A percentile compares a stretch with the other conserved stretches of the same genome.
Conservation (phyloP, 2,113 vertebrate genomes). For the Bos javanicus region DNA sequence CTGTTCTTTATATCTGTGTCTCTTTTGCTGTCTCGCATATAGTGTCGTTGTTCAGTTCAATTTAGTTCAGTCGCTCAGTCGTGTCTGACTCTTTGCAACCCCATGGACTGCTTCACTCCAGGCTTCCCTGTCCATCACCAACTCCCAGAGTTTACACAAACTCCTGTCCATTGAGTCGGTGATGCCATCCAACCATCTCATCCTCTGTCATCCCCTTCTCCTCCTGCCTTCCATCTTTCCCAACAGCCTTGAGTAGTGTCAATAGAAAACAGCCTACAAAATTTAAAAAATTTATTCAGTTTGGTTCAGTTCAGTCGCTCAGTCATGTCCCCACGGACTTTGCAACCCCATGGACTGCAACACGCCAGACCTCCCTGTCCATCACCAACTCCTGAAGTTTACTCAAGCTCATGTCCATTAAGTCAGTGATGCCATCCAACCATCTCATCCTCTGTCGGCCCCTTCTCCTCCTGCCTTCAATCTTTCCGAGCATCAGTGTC, state of each 20-base stretch:
- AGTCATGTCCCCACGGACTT: neutral
- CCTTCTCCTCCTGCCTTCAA: neutral
- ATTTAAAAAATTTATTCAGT: neutral
- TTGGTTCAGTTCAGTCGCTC: neutral
- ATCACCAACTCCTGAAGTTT: neutral
- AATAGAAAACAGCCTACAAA: neutral
- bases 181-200: no score
- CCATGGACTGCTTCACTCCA: no score
- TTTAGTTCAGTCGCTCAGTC: neutral
- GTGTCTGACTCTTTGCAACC: fast-evolving
- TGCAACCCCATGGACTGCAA: neutral
- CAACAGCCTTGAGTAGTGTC: neutral
- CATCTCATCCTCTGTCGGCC: neutral
- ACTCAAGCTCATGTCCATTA: neutral
- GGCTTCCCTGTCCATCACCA: no score
- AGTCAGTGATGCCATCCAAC: neutral
- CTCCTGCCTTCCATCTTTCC: no score
- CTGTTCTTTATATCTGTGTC: neutral
- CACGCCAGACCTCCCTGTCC: neutral
- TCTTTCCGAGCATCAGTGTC: neutral
- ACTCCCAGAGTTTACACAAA: no score
- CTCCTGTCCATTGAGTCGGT: no score
- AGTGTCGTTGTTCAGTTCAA: neutral
- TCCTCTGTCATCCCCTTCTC: no score
- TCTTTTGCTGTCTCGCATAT: neutral